Percentiles rank a stretch among this genome's conserved stretches.
Evolutionary conservation across 2,888 invertebrate species (phyloP).

Genomic region (Ctenicera cuprea): DNA sequence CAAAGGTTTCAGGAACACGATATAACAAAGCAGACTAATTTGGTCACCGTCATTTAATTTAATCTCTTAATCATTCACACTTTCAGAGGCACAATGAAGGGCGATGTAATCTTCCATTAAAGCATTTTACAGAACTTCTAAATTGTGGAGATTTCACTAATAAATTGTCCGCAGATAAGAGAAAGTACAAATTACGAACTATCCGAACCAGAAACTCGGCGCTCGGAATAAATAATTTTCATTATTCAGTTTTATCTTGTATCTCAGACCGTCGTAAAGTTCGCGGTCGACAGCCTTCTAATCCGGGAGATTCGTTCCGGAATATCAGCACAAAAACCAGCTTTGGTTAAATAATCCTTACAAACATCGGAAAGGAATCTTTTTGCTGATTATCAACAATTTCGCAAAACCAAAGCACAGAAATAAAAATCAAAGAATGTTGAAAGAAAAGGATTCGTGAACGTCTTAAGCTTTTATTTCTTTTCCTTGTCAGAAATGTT

Average conservation of each 20-base stretch:
- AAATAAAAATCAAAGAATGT: too few species aligned
- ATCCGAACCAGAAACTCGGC: not conserved
- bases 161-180: not conserved
- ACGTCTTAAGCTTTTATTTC: too few species aligned
- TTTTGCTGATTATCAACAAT: not conserved
- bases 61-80: not conserved
- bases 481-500: too few species aligned
- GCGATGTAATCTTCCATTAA: constrained; percentile 1
- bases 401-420: too few species aligned
- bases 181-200: not conserved
- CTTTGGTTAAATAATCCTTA: not conserved
- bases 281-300: too few species aligned
- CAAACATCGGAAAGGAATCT: not conserved
- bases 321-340: too few species aligned
- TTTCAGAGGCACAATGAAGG: not conserved
- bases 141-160: not conserved
- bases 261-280: too few species aligned
- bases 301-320: too few species aligned
- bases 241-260: constrained; percentile 14
- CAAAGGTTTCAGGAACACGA: too few species aligned
- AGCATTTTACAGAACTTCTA: not conserved
- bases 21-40: too few species aligned
- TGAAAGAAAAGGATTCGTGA: too few species aligned
- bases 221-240: constrained; percentile 15
- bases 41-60: not conserved